phyloP scores from a whole-genome alignment of 2,888 invertebrate genomes.

The Trachelus troglodyta region DNA sequence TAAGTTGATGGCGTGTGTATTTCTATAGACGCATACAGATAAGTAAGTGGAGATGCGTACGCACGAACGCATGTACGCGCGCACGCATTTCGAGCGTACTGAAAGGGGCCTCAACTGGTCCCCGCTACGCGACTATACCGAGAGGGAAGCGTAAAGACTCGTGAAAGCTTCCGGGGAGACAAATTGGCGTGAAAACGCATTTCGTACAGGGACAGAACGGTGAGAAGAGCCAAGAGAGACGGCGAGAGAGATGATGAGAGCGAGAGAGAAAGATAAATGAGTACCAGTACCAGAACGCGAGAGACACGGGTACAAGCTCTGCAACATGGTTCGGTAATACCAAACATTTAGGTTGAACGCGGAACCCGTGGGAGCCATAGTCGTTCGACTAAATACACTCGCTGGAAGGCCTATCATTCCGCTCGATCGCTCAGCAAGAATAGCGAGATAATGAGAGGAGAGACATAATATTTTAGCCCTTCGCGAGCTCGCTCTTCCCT shows the following conservation, averaged over 20 bases:
- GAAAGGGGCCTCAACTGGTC: not conserved
- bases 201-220: slow-evolving; percentile 46
- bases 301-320: not conserved
- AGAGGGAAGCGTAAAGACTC: slow-evolving; percentile 61
- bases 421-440: slow-evolving; percentile 61
- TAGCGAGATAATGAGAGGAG: slow-evolving; percentile 58
- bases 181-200: slow-evolving; percentile 65
- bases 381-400: slow-evolving; percentile 59
- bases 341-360: slow-evolving; percentile 60
- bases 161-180: slow-evolving; percentile 65
- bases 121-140: slow-evolving; percentile 9
- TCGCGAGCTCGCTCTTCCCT: not conserved
- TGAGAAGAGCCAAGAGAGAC: slow-evolving; percentile 16
- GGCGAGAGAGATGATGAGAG: slow-evolving; percentile 1
- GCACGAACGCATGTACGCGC: slow-evolving; percentile 23
- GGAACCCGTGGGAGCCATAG: slow-evolving; percentile 42
- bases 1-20: not conserved
- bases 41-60: slow-evolving; percentile 5
- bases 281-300: slow-evolving; percentile 20
- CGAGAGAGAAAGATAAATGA: slow-evolving; percentile 22
- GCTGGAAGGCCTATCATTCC: slow-evolving; percentile 60
- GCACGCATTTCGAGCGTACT: slow-evolving; percentile 4
- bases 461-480: slow-evolving; percentile 43
- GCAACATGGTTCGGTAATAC: slow-evolving; percentile 49
- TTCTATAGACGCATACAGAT: not conserved